Conservation (phyloP, 2,113 vertebrate species). For the Equus przewalskii region DNA sequence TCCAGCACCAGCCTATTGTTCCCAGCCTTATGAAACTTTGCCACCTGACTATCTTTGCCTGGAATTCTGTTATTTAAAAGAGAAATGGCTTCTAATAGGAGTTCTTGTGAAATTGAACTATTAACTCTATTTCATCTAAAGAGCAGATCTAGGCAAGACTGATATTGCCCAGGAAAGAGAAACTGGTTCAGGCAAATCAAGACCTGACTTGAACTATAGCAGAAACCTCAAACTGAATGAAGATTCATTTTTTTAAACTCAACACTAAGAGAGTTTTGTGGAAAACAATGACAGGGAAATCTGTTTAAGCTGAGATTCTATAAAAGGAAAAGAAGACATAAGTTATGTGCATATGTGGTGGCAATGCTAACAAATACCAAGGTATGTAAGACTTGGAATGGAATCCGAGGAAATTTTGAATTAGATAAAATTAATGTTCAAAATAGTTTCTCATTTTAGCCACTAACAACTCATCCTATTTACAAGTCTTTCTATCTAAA, state of each 20-base stretch:
- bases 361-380: not conserved
- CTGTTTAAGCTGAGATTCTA: slow-evolving; percentile 15
- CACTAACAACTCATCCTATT: not conserved
- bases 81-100: slow-evolving; percentile 72
- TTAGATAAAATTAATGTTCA: not conserved
- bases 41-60: slow-evolving; percentile 48
- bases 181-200: slow-evolving; percentile 40
- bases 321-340: slow-evolving; percentile 14
- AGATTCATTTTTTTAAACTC: slow-evolving; percentile 43
- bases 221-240: slow-evolving; percentile 51
- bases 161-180: slow-evolving; percentile 7
- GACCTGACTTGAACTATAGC: slow-evolving; percentile 32
- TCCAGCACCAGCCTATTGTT: slow-evolving; percentile 81
- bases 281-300: slow-evolving; percentile 43
- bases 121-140: slow-evolving; percentile 63
- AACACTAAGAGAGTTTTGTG: slow-evolving; percentile 37
- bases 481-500: not conserved
- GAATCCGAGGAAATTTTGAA: not conserved
- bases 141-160: slow-evolving; percentile 53
- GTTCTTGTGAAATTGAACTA: slow-evolving; percentile 68
- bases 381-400: not conserved
- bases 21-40: slow-evolving; percentile 83
- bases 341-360: not conserved
- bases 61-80: slow-evolving; percentile 78
- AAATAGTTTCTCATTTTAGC: not conserved